Evolutionary conservation across 2,888 invertebrate species (phyloP), one percentile per base, ranked within the genome.

Genomic region (Cataglyphis livida): DNA sequence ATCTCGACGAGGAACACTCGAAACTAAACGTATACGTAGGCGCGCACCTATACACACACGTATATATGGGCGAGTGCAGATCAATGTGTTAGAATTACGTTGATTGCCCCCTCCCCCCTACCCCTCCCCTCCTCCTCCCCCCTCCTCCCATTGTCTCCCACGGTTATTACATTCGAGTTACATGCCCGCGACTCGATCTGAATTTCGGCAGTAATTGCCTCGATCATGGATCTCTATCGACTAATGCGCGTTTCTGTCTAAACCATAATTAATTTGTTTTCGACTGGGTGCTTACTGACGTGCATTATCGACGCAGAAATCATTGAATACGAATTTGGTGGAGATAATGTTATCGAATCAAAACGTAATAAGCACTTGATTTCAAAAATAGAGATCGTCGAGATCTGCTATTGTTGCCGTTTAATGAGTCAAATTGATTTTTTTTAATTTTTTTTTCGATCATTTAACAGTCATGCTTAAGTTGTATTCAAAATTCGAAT

Each of bases 241-340:
- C 82, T 82, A 83, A 88, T 89, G 83, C 89, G 78, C 82, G 89
- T 82, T 54, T 81, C 61, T 32, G 59, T 62, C 62, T 65, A 21
- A 61, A 62, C 88, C 88, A 84, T 89, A 89, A 89, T 89, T 89
- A 89, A 89, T 89, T 89, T 86, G 88, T 89, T 89, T 88, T 89
- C 89, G 85, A 68, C 64, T 59, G 59, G 48, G 54, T 68, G 64
- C 65, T 35, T 44, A 73, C 59, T 74, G 57, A 57, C 71, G 25
- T 66, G 28, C 71, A 57, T 75, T 83, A 88, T 86, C 84, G 74
- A 76, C 68, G 59, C 38, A 59, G 65, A 38, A 81, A 76, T 82
- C 54, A 81, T 51, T n/a, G 35, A 59, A 28, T 32, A 65, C 66
- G 57, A 64, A 73, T 81, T 62, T 38, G 0, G 41, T 3, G 21